These are phyloP conservation scores for Tenodera sinensis DNA, from an alignment of 2,888 invertebrate species.

Conservation along the genomic window DNA sequence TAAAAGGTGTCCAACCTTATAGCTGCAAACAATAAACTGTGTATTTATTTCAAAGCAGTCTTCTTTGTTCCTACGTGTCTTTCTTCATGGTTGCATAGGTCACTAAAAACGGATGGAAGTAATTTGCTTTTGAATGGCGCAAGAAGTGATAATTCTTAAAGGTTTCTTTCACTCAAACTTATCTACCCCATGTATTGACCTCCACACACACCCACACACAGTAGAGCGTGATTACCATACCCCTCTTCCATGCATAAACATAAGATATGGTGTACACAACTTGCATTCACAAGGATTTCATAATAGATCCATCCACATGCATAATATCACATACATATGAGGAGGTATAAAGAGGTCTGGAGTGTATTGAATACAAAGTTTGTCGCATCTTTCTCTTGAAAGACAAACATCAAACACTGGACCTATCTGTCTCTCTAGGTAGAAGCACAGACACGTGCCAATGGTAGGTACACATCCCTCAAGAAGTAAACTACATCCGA, in stretches of 20 bases:
- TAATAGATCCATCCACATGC: conserved; percentile 15
- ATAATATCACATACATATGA: conserved; percentile 4
- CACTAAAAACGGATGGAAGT: not conserved
- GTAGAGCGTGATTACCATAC: not conserved
- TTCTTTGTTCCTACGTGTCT: not conserved
- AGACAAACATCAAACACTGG: not conserved
- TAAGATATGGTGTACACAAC: not conserved
- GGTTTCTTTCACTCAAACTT: not conserved
- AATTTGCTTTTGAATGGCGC: not conserved
- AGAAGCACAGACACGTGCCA: not conserved
- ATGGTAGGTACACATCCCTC: not conserved
- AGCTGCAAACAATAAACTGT: not conserved
- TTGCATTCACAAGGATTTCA: conserved; percentile 3
- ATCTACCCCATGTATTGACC: not conserved
- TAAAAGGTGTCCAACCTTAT: too few species aligned
- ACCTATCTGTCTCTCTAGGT: not conserved
- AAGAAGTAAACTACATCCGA: too few species aligned
- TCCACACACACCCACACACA: not conserved
- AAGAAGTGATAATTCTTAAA: not conserved
- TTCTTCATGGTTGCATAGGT: not conserved
- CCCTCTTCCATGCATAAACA: conserved; percentile 10
- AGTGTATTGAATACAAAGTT: not conserved
- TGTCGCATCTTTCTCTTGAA: not conserved
- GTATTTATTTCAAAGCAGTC: not conserved
- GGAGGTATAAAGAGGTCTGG: not conserved